Evolutionary conservation across 2,888 invertebrate species (phyloP).

Genomic region (Nephrotoma appendiculata): DNA sequence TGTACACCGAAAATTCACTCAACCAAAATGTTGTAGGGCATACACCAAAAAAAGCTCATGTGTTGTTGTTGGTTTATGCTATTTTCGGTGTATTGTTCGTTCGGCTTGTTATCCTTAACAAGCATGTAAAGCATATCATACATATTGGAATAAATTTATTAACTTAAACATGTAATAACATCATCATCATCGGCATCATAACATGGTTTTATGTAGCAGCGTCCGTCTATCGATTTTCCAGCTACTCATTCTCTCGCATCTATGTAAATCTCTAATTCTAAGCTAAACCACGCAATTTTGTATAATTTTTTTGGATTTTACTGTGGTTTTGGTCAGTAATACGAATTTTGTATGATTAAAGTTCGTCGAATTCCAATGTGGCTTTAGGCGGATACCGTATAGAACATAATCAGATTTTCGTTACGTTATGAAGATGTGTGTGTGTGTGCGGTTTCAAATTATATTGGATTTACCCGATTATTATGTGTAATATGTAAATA

Average conservation of each 20-base stretch:
- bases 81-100: not conserved
- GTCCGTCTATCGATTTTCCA: not conserved
- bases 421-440: no score
- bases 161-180: not conserved
- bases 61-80: not conserved
- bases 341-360: no score
- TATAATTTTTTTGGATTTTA: no score
- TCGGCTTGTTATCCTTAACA: not conserved
- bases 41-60: not conserved
- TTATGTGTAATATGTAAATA: no score
- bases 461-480: no score
- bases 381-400: no score
- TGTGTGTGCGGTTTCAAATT: no score
- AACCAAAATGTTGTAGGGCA: not conserved
- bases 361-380: no score
- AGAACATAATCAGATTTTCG: no score
- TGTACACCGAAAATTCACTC: not conserved
- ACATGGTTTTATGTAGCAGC: not conserved
- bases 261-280: not conserved
- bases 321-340: not conserved
- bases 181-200: not conserved
- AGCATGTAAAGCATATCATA: not conserved
- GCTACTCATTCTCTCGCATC: not conserved
- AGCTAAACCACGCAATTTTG: not conserved
- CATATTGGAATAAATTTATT: not conserved